Evolutionary conservation across 2,888 invertebrate species (phyloP), one percentile per base, ranked within the genome.

Genomic region (Tetragonisca angustula): DNA sequence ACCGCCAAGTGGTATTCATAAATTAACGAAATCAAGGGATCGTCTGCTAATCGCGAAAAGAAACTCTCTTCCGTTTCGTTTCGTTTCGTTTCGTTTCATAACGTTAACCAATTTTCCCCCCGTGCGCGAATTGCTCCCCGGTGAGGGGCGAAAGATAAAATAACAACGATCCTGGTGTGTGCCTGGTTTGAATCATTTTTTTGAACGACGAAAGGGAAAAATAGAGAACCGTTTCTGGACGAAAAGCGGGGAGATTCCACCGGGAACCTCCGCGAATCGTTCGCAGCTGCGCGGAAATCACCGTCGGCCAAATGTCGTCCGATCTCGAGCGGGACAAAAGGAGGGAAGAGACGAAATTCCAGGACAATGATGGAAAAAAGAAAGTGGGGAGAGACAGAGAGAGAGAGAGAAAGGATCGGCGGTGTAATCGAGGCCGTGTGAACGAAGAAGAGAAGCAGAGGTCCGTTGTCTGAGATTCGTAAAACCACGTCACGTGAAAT

Each of bases 221-320:
- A 32, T 0, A 32, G 32, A 32, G 32, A 4, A 27, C 27, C 27
- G 27, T 61, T 52, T 52, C 13, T 52, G 56, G 21, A 59, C 17
- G 17, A n/a, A 21, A 24, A 21, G 36, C 21, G 43, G 9, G 43
- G 43, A 27, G 4, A 24, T 49, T 54, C 27, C 56, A 9, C 19
- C 19, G 24, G 19, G 6, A n/a, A n/a, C 49, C 32, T 49, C 54
- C 54, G 50, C 78, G 71, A 61, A 80, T 71, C 65, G 62, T 62
- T 61, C 65, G 50, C 64, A 59, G 54, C 77, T 67, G 65, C 77
- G 2, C 65, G 65, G 52, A 54, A 76, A 83, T 73, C 81, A 81
- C 81, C 83, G 52, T 83, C 72, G 81, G 83, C 83, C 82, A 77
- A 81, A 81, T 68, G 70, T 70, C 74, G 83, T 54, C 74, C 81